phyloP scores from a whole-genome alignment of 2,113 vertebrate species.

The Ceyx cyanopectus region DNA sequence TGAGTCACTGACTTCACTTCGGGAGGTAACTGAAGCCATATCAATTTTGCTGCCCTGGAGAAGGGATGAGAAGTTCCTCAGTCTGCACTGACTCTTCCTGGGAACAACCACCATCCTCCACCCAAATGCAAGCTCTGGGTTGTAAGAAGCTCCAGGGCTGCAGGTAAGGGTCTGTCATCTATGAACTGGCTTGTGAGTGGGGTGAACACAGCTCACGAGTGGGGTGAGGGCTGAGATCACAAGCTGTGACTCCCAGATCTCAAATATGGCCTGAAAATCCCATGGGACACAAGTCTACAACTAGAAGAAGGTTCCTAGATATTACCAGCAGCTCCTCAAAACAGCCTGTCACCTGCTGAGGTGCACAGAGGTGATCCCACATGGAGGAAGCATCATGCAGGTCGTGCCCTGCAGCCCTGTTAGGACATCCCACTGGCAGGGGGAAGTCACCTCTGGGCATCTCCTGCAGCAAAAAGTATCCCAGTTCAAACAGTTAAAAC shows the following conservation, averaged over 20 bases:
- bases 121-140: not conserved
- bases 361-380: not conserved
- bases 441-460: not conserved
- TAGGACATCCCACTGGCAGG: not conserved
- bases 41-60: not conserved
- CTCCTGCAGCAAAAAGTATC: not conserved
- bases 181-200: rapidly evolving
- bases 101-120: no score
- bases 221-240: not conserved
- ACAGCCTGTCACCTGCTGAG: not conserved
- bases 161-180: not conserved
- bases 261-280: not conserved
- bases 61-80: not conserved
- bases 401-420: not conserved
- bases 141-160: not conserved
- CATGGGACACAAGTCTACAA: not conserved
- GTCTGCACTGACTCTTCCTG: no score
- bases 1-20: not conserved
- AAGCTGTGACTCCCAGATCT: not conserved
- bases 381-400: rapidly evolving
- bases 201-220: not conserved
- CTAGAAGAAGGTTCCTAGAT: not conserved
- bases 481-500: not conserved
- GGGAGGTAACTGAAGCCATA: not conserved
- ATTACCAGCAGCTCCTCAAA: not conserved